Base-by-base conservation (phyloP, 2,113 vertebrate species). In the Nerophis lumbriciformis region DNA sequence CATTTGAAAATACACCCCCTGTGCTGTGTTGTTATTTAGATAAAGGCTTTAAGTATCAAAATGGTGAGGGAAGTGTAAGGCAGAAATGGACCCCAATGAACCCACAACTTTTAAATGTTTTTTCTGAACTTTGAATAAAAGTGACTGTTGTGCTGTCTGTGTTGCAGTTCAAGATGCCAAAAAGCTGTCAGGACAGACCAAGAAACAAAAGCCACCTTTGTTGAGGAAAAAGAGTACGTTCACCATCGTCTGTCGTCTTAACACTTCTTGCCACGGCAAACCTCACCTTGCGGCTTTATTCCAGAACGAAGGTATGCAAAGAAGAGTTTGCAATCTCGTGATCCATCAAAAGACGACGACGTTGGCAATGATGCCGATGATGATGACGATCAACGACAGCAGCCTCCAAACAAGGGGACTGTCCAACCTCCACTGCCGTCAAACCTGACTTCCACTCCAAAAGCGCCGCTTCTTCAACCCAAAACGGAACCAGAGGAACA, bases 191-290 rank as follows among this genome's bases (percentile, higher is more conserved):
- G 87, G 89, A 67, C 83, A 85, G 59, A 91, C 79, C 85, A 97
- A 91, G 89, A 91, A 87, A 69, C 73, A 82, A 81, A 95, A 92
- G 75, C 87, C 88, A 28, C 88, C 55, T 13, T 1, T 11, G 4
- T 73, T 36, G 85, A 74, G 92, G 88, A 84, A 90, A 90, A 97
- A 91, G 87, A 93, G 95, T 98, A 90, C 78, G 95, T 88, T 53
- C 47, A 48, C 11, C 21, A 4, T 9, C 4, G 5, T 3, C n/a
- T 42, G 28, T 39, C 10, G 8, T 28, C 16, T 60, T 48, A 39
- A 13, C 5, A 51, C 28, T 63, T 12, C 4, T 15, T 36, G 13
- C 10, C 19, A 54, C 1, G 45, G 4, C 9, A 19, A 35, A 9
- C 14, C 10, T 6, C 6, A 39, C 51, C 5, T 12, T 48, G 38